Evolutionary conservation across 2,113 vertebrate genomes (phyloP), one percentile per base, ranked within the genome.

Genomic region (Hyperopisus bebe): DNA sequence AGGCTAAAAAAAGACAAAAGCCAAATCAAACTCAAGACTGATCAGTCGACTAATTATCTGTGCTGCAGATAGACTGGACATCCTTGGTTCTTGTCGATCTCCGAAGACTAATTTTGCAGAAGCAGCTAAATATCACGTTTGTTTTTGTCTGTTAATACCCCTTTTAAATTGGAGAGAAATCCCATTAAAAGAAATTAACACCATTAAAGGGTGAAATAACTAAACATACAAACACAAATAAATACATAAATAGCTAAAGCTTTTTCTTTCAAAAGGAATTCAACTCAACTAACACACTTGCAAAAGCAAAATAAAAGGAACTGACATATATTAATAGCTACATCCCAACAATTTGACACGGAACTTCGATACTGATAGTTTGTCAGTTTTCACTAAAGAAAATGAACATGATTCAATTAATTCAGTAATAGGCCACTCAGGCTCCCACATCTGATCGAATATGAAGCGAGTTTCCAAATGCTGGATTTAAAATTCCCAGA

Each of bases 11-110:
- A 44, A 77, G 48, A 58, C 87, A 90, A 55, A 6, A 51, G 86
- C 44, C 85, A 55, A 90, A 39, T 53, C 74, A 90, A 85, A 51
- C 70, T 24, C 70, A 58, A 70, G 77, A 91, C 87, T 66, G 89
- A 91, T 91, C 48, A n/a, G 55, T 31, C 66, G 15, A 13, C 46
- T 90, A 89, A 92, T 92, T 88, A 88, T 50, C 51, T 47, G 3
- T 21, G 82, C 66, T 13, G 10, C 13, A 44, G 13, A 86, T 17
- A 88, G 53, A 90, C 53, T 42, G 31, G 62, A 86, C 27, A 48
- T 53, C 46, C 62, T 8, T 0, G 27, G 77, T 89, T 86, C 46
- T 53, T 82, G 15, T 84, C 42, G 17, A 39, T 47, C 27, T 55
- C 44, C 24, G 53, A 70, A 66, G 87, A 66, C 55, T 62, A n/a